A percentile compares a stretch with the other conserved stretches of the same genome.
Evolutionary conservation across 2,113 vertebrate genomes (phyloP).

Genomic region (Cyphomyrus plagiostoma): DNA sequence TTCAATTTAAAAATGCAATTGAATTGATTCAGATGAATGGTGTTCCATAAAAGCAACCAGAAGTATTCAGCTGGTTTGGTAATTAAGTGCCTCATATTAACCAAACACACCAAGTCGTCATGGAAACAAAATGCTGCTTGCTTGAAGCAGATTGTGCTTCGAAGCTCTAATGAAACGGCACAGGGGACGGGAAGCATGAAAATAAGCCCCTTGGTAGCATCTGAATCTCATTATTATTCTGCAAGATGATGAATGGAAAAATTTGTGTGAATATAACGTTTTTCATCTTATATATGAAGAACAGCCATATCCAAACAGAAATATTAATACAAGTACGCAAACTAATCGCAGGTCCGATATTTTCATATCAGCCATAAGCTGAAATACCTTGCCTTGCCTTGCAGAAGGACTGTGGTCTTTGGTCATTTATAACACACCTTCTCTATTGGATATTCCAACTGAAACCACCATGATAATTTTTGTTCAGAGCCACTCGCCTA

Average conservation of each 20-base stretch:
- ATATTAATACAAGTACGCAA: background rate
- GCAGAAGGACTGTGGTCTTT: background rate
- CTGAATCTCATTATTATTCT: slow-evolving; percentile 2
- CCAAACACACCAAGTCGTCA: background rate
- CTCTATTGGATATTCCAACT: background rate
- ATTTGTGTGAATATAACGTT: background rate
- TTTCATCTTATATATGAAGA: background rate
- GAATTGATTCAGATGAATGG: slow-evolving; percentile 2
- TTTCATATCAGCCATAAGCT: background rate
- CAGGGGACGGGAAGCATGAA: background rate
- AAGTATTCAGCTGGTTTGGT: slow-evolving; percentile 1
- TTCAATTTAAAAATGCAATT: background rate
- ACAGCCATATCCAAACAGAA: background rate
- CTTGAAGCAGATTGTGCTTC: slow-evolving; percentile 2
- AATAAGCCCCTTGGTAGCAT: background rate
- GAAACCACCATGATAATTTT: background rate
- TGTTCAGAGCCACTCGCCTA: background rate
- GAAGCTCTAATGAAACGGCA: background rate
- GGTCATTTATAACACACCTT: background rate
- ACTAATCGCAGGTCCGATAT: background rate
- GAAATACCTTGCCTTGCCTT: background rate
- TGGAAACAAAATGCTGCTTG: background rate
- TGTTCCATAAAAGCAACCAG: background rate
- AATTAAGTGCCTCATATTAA: slow-evolving; percentile 1
- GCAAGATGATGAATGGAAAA: background rate